Evolutionary conservation across 2,113 vertebrate species (phyloP).

Genomic region (Gnathonemus longibarbis): DNA sequence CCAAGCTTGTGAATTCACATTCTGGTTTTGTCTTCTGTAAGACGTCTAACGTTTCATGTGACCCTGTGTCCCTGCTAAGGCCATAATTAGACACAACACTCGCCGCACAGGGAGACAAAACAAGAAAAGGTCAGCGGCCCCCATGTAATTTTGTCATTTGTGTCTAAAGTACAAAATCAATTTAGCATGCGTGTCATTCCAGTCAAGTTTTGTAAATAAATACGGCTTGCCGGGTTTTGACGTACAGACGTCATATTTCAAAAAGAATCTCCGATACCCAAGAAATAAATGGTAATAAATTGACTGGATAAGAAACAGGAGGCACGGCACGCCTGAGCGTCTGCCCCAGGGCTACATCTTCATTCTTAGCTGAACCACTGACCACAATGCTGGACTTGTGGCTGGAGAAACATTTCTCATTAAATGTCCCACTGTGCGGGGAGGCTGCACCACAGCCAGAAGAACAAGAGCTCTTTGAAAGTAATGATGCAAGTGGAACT

Average conservation of each 20-base stretch:
- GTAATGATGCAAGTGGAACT: not conserved
- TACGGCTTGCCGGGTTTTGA: not conserved
- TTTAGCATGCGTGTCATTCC: not conserved
- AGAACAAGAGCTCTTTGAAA: slow-evolving; percentile 5
- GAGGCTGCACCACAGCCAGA: not conserved
- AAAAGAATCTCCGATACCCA: not conserved
- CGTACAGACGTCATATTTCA: not conserved
- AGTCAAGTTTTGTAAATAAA: not conserved
- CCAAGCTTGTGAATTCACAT: not conserved
- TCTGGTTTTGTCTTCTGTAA: not conserved
- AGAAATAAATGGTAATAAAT: not conserved
- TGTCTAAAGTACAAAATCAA: not conserved
- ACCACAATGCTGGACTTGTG: slow-evolving; percentile 9
- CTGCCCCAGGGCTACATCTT: not conserved
- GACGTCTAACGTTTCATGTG: not conserved
- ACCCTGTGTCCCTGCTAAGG: not conserved
- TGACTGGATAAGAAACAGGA: not conserved
- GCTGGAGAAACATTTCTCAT: not conserved
- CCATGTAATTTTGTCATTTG: not conserved
- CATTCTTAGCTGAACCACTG: not conserved
- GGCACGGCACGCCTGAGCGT: not conserved
- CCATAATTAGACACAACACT: not conserved
- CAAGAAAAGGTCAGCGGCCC: not conserved
- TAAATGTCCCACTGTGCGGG: not conserved
- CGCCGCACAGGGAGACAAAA: not conserved